Evolutionary conservation across 2,113 vertebrate species (phyloP).

Genomic region (Melanerpes aurifrons): DNA sequence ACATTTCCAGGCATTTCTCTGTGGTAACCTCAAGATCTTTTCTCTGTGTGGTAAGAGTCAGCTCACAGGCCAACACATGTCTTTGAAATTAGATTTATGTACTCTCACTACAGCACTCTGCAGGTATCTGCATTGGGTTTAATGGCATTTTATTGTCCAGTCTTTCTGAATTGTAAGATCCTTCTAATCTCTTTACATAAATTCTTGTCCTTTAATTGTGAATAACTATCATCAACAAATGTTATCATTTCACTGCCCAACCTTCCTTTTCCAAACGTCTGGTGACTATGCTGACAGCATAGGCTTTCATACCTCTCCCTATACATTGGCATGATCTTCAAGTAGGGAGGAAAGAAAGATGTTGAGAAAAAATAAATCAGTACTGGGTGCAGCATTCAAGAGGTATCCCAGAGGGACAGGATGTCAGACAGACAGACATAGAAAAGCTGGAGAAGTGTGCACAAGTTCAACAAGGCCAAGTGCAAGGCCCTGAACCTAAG

Average conservation of each 20-base stretch:
- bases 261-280: background rate
- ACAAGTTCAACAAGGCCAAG: too few relatives aligned
- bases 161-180: background rate
- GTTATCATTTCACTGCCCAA: background rate
- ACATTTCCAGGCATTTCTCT: constrained; percentile 38
- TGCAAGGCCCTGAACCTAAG: too few relatives aligned
- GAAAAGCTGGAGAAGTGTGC: too few relatives aligned
- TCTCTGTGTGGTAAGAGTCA: background rate
- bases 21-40: constrained; percentile 35
- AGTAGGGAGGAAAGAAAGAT: background rate
- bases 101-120: background rate
- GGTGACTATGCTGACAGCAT: background rate
- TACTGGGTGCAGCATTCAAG: background rate
- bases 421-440: too few relatives aligned
- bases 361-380: background rate
- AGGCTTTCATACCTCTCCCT: background rate
- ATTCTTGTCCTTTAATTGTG: constrained; percentile 4
- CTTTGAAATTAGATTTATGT: constrained; percentile 31
- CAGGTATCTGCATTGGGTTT: constrained; percentile 8
- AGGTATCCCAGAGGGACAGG: background rate
- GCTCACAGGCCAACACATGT: background rate
- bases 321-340: background rate
- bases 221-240: background rate
- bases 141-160: constrained; percentile 1
- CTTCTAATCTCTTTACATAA: background rate